A percentile compares a stretch with the other conserved stretches of the same genome.
phyloP scores from a whole-genome alignment of 2,113 vertebrate species.

The Anoplopoma fimbria region DNA sequence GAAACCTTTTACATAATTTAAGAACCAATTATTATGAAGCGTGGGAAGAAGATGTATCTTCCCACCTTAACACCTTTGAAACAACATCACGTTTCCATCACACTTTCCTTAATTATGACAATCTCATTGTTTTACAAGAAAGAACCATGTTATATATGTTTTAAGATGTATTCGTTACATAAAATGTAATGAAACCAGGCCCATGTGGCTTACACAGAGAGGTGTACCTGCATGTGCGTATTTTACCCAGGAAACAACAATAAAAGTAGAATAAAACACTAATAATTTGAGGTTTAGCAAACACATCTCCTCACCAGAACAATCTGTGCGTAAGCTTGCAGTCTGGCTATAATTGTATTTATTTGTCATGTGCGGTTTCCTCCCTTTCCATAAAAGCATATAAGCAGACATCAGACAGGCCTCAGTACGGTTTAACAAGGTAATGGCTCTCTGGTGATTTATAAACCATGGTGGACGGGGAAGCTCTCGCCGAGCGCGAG shows the following conservation, averaged over 20 bases:
- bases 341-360: conserved; percentile 57
- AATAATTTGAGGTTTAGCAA: conserved; percentile 23
- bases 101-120: background rate
- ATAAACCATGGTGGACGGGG: conserved; percentile 33
- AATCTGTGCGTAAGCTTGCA: background rate
- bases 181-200: background rate
- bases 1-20: background rate
- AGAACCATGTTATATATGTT: background rate
- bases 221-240: background rate
- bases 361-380: conserved; percentile 56
- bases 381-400: conserved; percentile 60
- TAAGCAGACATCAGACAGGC: conserved; percentile 62
- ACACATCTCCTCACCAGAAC: conserved; percentile 19
- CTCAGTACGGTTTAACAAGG: conserved; percentile 61
- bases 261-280: conserved; percentile 1
- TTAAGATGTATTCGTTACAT: background rate
- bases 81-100: background rate
- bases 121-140: background rate
- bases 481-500: conserved; percentile 33
- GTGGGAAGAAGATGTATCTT: background rate
- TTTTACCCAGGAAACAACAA: conserved; percentile 1
- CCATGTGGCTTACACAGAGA: background rate
- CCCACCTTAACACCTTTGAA: background rate
- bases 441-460: conserved; percentile 67
- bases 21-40: background rate